Evolutionary conservation across 2,797 vertebrate species (phyloP), one percentile per base, ranked within the genome.

Genomic region (Thalassophryne amazonica): DNA sequence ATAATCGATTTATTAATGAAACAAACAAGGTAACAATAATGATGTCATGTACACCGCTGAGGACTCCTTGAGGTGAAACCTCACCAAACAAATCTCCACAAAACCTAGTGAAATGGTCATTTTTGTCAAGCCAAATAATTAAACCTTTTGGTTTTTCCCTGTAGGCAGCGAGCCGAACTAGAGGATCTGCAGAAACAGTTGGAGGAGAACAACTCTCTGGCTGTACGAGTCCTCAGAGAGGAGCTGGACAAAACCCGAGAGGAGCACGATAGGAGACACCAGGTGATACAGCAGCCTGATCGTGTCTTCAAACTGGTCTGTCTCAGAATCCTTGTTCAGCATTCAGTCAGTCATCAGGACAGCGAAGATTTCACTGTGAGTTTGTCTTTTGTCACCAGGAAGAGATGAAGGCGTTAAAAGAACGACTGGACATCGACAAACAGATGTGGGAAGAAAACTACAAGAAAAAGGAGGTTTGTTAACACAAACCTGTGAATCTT

Each of bases 371-470:
- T 62, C 31, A 62, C 0, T 6, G 6, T 28, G 23, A 31, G 18
- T 29, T 11, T 47, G 1, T 40, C 25, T 32, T 45, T 30, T 29
- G 18, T 27, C 29, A 24, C 3, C 67, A 99, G 97, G 58, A 83
- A 65, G 95, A 99, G 78, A 64, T 95, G 67, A 93, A 93, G 69
- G 73, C 89, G 0, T 59, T 96, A 46, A 93, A 86, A 54, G 94
- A 98, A 18, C 87, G 80, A 5, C 42, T 95, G 60, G 93, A 94
- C 61, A 80, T 91, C 0, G 95, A 98, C 58, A 94, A 92, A 63
- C 93, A 94, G 74, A 81, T 88, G 0, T 98, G 96, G 96, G 93
- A 94, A 29, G 94, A 93, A 31, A 93, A 77, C 79, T 93, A 93
- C 9, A 58, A 93, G 80, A 95, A 93, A 74, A 95, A 96, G 65